Base-by-base conservation (phyloP, 2,113 vertebrate species). In the Megatriorchis doriae region DNA sequence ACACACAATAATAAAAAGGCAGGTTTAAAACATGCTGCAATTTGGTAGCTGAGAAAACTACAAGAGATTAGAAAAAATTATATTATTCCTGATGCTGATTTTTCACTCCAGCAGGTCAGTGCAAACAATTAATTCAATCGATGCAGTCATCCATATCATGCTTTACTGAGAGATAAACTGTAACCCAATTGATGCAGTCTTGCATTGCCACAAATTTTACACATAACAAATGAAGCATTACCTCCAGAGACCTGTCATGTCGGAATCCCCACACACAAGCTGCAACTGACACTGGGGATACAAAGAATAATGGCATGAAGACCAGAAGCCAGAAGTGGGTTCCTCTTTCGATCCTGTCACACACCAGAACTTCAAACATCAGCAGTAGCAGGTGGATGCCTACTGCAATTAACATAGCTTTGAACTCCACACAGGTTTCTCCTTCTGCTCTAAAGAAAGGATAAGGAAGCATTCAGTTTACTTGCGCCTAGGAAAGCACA, bases 241-340 rank as follows among this genome's bases (percentile, higher is more conserved):
- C 99, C 99, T 99, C 99, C 25, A 99, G 98, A 10, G 99, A 99
- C 78, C 99, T 98, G 97, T 99, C 99, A 18, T 99, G 99, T 74
- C 99, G 98, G 96, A 99, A 99, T 21, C 99, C 99, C 99, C 99
- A 99, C 40, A 99, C 99, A 7, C 99, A 99, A 4, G 99, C 99
- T 14, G 99, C 99, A 17, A 99, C 99, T 1, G 99, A 99, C 26
- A 99, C 99, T 0, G 99, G 99, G 9, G 99, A 99, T 53, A 99
- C 99, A 61, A 99, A 99, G 98, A 99, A 99, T 22, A 99, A 98
- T 0, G 99, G 99, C 99, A 99, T 99, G 97, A 99, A 99, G 96
- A 99, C 99, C 43, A 99, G 98, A 3, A 99, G 99, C 99, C 99
- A 99, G 97, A 99, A 99, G 95, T 99, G 99, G 73, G 96, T 98